These are phyloP conservation scores for Pseudolycoriella hygida DNA, from an alignment of 2,888 invertebrate species.

Conservation along the genomic window DNA sequence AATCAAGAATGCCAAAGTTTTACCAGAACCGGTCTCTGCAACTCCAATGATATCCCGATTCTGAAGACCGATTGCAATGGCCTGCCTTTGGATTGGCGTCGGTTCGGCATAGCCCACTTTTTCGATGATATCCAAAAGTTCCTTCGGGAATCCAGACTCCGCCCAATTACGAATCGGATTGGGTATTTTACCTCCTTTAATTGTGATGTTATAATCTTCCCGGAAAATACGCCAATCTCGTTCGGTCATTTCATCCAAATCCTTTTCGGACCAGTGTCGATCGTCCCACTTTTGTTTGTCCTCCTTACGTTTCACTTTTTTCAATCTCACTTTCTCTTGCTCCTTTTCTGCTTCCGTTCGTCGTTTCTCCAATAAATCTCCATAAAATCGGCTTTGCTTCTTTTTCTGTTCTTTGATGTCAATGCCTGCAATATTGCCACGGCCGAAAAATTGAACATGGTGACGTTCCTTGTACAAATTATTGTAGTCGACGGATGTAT, in stretches of 20 bases:
- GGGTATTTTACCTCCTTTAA: conserved; percentile 94
- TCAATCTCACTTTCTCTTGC: conserved; percentile 82
- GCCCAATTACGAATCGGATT: conserved; percentile 92
- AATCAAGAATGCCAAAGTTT: conserved; percentile 95
- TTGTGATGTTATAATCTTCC: conserved; percentile 96
- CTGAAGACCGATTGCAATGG: conserved; percentile 93
- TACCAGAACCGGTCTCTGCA: conserved; percentile 97
- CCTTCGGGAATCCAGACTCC: conserved; percentile 77
- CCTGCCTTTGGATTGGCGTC: conserved; percentile 97
- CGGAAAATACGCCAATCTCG: conserved; percentile 99
- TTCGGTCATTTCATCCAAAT: conserved; percentile 89
- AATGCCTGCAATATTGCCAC: conserved; percentile 95
- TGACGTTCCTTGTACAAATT: conserved; percentile 90
- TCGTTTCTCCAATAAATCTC: conserved; percentile 82
- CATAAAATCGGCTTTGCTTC: conserved; percentile 94
- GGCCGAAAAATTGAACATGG: conserved; percentile 93
- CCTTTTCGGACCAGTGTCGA: conserved; percentile 96
- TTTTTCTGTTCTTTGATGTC: conserved; percentile 92
- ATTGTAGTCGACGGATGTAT: conserved; percentile 96
- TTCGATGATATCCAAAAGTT: conserved; percentile 84
- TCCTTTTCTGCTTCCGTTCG: conserved; percentile 93
- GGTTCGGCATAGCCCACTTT: conserved; percentile 95
- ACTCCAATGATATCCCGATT: conserved; percentile 97
- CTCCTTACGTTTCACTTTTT: conserved; percentile 85
- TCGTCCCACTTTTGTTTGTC: conserved; percentile 99